Evolutionary conservation across 2,113 vertebrate genomes (phyloP).

Genomic region (Toxostoma redivivum): DNA sequence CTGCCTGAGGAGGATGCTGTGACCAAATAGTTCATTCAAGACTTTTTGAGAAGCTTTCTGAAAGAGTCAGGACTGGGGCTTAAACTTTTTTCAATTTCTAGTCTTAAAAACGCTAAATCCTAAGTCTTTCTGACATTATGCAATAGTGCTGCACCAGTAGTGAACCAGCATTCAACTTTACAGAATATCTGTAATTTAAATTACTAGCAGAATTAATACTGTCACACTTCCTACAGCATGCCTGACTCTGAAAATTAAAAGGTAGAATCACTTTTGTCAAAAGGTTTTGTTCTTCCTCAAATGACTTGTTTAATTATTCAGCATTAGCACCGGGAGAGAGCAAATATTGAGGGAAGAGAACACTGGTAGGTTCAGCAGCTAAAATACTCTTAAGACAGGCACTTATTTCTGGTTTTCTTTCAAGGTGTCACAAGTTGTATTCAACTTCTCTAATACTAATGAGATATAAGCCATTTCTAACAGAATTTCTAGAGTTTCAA

Average conservation of each 20-base stretch:
- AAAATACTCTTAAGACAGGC: neutral
- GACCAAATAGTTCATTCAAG: neutral
- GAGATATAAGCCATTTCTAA: neutral
- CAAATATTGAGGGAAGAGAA: neutral
- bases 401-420: neutral
- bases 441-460: neutral
- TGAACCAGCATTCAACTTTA: neutral
- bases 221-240: neutral
- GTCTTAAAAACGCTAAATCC: neutral
- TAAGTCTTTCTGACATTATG: neutral
- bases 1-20: neutral
- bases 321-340: neutral
- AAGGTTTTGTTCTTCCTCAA: conserved; percentile 24
- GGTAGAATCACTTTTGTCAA: conserved; percentile 27
- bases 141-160: neutral
- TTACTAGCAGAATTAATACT: conserved; percentile 26
- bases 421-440: neutral
- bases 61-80: neutral
- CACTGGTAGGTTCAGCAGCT: neutral
- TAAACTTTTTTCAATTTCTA: neutral
- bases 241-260: conserved; percentile 23
- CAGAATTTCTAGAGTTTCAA: neutral
- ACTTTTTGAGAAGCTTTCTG: neutral
- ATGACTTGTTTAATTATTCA: conserved; percentile 52
- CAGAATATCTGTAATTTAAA: conserved; percentile 8